Evolutionary conservation across 2,888 invertebrate species (phyloP).

Genomic region (Serripes groenlandicus): DNA sequence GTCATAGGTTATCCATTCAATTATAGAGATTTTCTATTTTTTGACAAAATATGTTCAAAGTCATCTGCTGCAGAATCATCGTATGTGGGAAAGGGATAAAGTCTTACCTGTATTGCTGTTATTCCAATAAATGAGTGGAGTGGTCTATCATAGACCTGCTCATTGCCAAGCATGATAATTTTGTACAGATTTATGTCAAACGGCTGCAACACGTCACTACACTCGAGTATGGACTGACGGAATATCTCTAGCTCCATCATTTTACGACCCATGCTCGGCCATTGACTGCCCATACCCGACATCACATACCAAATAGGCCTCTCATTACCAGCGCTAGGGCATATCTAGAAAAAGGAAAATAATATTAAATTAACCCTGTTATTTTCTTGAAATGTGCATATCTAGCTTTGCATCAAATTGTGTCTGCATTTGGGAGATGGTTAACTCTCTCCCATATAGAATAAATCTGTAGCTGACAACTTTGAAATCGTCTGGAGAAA

Average conservation of each 20-base stretch:
- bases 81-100: not conserved
- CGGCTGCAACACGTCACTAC: constrained; percentile 92
- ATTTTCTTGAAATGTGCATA: no score
- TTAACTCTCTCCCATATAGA: no score
- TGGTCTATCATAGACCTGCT: constrained; percentile 93
- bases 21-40: not conserved
- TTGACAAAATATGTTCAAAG: not conserved
- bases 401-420: no score
- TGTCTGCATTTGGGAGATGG: no score
- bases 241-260: constrained; percentile 94
- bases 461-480: no score
- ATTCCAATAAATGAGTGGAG: constrained; percentile 96
- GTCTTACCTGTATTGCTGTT: constrained; percentile 94
- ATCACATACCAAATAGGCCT: constrained; percentile 97
- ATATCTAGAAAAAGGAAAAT: constrained; percentile 14
- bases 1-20: not conserved
- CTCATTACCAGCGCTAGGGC: not conserved
- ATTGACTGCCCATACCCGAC: constrained; percentile 99
- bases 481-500: no score
- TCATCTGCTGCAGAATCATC: not conserved
- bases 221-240: constrained; percentile 91
- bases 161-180: constrained; percentile 92
- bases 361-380: no score
- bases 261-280: constrained; percentile 97
- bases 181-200: constrained; percentile 94